Conservation (phyloP, 2,113 vertebrate species). For the Micromys minutus region DNA sequence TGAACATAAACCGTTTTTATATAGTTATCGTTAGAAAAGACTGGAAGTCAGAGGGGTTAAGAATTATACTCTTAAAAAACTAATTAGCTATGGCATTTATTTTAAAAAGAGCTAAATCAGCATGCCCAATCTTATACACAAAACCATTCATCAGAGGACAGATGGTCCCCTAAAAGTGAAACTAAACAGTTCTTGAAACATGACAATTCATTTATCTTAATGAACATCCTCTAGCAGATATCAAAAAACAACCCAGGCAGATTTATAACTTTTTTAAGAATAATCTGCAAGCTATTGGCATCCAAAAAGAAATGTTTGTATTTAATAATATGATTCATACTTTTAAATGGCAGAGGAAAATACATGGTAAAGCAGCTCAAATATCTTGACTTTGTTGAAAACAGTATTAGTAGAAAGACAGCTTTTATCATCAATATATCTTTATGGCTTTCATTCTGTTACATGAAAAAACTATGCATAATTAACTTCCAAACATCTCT, state of each 20-base stretch:
- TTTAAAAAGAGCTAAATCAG: conserved; percentile 81
- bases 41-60: conserved; percentile 41
- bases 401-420: conserved; percentile 43
- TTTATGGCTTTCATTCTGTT: conserved; percentile 47
- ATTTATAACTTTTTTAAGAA: conserved; percentile 75
- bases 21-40: conserved; percentile 31
- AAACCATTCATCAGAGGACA: conserved; percentile 86
- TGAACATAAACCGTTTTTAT: background rate
- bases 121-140: conserved; percentile 79
- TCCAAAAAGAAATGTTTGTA: conserved; percentile 53
- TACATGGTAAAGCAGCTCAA: conserved; percentile 62
- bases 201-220: conserved; percentile 88
- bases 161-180: conserved; percentile 83
- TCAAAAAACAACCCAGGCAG: conserved; percentile 74
- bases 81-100: conserved; percentile 78
- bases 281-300: conserved; percentile 74
- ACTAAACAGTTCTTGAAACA: conserved; percentile 84
- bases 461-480: conserved; percentile 51
- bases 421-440: conserved; percentile 63
- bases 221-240: conserved; percentile 84
- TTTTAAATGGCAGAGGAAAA: conserved; percentile 67
- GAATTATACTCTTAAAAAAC: conserved; percentile 63
- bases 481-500: conserved; percentile 53
- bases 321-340: conserved; percentile 70
- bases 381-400: conserved; percentile 73